phyloP scores from a whole-genome alignment of 1,140 invertebrate species.

The Ectropis grisescens region DNA sequence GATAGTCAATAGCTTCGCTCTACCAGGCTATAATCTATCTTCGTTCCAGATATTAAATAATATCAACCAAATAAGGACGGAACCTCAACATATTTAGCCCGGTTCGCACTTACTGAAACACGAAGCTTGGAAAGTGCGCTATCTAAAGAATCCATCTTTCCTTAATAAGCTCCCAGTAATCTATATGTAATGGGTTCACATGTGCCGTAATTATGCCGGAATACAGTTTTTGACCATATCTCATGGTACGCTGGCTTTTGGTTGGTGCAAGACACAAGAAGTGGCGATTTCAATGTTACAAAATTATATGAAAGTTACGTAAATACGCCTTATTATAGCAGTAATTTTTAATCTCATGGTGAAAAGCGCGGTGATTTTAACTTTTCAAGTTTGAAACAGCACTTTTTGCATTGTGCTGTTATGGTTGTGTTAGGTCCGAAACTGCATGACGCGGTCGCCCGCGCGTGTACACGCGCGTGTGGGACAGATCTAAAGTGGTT shows the following conservation, averaged over 20 bases:
- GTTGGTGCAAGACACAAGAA: constrained; percentile 15
- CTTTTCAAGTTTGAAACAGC: not conserved
- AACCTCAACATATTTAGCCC: too few relatives aligned
- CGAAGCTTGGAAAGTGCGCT: constrained; percentile 5
- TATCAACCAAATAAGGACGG: not conserved
- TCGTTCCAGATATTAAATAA: not conserved
- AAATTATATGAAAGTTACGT: not conserved
- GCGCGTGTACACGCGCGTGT: too few relatives aligned
- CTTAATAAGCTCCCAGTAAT: constrained; percentile 47
- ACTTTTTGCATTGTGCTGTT: not conserved
- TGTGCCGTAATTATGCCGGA: constrained; percentile 52
- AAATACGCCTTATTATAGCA: not conserved
- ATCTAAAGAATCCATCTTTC: constrained; percentile 41
- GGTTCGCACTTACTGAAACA: too few relatives aligned
- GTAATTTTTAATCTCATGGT: not conserved
- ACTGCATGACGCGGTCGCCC: too few relatives aligned
- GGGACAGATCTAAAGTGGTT: too few relatives aligned
- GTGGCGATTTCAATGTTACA: constrained; percentile 5
- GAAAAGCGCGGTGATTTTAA: too few relatives aligned
- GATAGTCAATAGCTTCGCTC: too few relatives aligned
- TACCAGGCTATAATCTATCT: not conserved
- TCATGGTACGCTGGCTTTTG: constrained; percentile 40
- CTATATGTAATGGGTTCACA: constrained; percentile 65
- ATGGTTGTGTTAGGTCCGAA: too few relatives aligned
- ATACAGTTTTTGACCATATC: constrained; percentile 53